A percentile compares a stretch with the other conserved stretches of the same genome.
phyloP scores from a whole-genome alignment of 30 jellyfish, hydroid and myxozoan genomes.

The Phacellophora camtschatica region DNA sequence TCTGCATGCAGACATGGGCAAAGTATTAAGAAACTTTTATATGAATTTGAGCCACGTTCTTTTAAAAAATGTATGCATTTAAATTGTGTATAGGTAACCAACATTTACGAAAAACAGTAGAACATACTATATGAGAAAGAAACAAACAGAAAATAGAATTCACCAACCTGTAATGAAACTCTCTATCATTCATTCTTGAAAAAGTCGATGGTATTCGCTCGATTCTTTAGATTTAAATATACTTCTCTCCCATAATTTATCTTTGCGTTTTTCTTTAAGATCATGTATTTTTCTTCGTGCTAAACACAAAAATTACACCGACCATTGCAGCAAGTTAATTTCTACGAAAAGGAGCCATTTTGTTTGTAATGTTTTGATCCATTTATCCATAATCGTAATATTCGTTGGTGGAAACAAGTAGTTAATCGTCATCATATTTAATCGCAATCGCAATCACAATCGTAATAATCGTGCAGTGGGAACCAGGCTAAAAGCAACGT shows the following conservation, averaged over 20 bases:
- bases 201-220: background rate
- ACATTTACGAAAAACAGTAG: too few species aligned
- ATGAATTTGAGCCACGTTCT: background rate
- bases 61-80: background rate
- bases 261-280: background rate
- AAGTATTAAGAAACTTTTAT: background rate
- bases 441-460: too few species aligned
- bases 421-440: too few species aligned
- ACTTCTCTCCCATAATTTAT: background rate
- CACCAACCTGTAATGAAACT: conserved; percentile 15
- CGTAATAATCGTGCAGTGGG: too few species aligned
- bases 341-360: conserved; percentile 13
- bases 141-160: background rate
- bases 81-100: too few species aligned
- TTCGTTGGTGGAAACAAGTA: too few species aligned
- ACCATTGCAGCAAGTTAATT: conserved; percentile 2
- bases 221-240: background rate
- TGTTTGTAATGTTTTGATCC: too few species aligned
- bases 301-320: background rate
- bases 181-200: conserved; percentile 22
- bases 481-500: too few species aligned
- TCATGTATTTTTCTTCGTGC: background rate
- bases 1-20: too few species aligned
- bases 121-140: too few species aligned
- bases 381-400: too few species aligned